Conservation (phyloP, 92 coral and sea anemone genomes). For the Porites cylindrica region DNA sequence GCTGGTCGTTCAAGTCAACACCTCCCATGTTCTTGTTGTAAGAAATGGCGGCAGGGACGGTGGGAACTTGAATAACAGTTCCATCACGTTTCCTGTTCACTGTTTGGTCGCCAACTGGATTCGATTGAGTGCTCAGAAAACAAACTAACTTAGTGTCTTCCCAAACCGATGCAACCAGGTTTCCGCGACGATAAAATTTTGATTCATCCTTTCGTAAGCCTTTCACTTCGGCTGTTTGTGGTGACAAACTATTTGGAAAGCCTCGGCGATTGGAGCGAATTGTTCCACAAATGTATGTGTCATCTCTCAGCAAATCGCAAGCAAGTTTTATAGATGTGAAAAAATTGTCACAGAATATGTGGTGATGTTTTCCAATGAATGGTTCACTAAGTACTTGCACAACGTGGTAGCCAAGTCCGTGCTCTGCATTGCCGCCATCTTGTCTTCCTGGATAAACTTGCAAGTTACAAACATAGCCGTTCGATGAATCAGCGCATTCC, state of each 20-base stretch:
- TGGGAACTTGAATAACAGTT: conserved; percentile 9
- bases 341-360: conserved; percentile 58
- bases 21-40: conserved; percentile 77
- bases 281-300: conserved; percentile 63
- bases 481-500: conserved; percentile 50
- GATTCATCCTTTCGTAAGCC: conserved; percentile 43
- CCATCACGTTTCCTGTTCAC: conserved; percentile 51
- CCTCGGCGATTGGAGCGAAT: conserved; percentile 48
- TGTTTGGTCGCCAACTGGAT: conserved; percentile 9
- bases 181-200: conserved; percentile 26
- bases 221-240: conserved; percentile 20
- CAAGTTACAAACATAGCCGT: conserved; percentile 31
- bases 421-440: conserved; percentile 50
- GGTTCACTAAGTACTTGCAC: conserved; percentile 23
- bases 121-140: conserved; percentile 48
- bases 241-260: conserved; percentile 42
- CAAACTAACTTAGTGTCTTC: conserved; percentile 61
- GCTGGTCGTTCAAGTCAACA: conserved; percentile 36
- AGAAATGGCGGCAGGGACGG: conserved; percentile 21
- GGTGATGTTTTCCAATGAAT: background rate
- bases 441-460: conserved; percentile 55
- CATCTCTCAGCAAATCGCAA: conserved; percentile 37
- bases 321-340: conserved; percentile 54
- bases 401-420: conserved; percentile 40
- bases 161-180: conserved; percentile 56